A percentile compares a stretch with the other conserved stretches of the same genome.
Conservation (phyloP, 2,113 vertebrate species). For the Paraplagusia blochii region DNA sequence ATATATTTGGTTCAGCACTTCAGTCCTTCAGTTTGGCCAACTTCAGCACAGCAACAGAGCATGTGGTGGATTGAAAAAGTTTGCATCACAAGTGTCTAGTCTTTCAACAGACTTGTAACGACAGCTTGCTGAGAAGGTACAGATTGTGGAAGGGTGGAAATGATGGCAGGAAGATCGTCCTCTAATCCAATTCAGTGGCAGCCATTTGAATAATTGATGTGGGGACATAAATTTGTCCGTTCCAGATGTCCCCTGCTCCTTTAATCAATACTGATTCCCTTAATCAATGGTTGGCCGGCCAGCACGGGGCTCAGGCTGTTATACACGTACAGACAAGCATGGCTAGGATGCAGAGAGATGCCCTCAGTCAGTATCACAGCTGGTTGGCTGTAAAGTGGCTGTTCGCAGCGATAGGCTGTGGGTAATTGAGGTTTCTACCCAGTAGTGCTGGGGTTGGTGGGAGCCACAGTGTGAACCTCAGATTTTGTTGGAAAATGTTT, state of each 20-base stretch:
- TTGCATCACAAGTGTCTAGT: slow-evolving; percentile 30
- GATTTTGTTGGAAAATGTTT: slow-evolving; percentile 39
- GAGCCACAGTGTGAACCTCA: slow-evolving; percentile 25
- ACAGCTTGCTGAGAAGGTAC: slow-evolving; percentile 58
- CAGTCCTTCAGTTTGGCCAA: slow-evolving; percentile 12
- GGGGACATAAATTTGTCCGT: slow-evolving; percentile 68
- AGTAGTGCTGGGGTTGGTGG: slow-evolving; percentile 20
- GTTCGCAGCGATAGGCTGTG: slow-evolving; percentile 63
- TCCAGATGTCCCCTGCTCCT: slow-evolving; percentile 71
- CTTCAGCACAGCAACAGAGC: slow-evolving; percentile 7
- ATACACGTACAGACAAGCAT: slow-evolving; percentile 12
- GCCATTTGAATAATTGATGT: slow-evolving; percentile 74
- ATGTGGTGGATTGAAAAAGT: slow-evolving; percentile 32
- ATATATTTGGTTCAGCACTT: background rate
- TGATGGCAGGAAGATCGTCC: slow-evolving; percentile 47
- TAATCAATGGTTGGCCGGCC: slow-evolving; percentile 67
- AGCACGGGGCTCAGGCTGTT: slow-evolving; percentile 47
- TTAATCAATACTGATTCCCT: slow-evolving; percentile 73
- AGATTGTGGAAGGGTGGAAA: slow-evolving; percentile 52
- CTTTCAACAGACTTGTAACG: slow-evolving; percentile 24
- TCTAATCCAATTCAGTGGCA: slow-evolving; percentile 66
- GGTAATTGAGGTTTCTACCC: slow-evolving; percentile 67
- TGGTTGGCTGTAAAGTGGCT: slow-evolving; percentile 69
- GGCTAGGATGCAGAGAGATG: slow-evolving; percentile 26
- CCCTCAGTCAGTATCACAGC: slow-evolving; percentile 65